Conservation (phyloP, 1,140 invertebrate genomes). For the Ips nitidus region DNA sequence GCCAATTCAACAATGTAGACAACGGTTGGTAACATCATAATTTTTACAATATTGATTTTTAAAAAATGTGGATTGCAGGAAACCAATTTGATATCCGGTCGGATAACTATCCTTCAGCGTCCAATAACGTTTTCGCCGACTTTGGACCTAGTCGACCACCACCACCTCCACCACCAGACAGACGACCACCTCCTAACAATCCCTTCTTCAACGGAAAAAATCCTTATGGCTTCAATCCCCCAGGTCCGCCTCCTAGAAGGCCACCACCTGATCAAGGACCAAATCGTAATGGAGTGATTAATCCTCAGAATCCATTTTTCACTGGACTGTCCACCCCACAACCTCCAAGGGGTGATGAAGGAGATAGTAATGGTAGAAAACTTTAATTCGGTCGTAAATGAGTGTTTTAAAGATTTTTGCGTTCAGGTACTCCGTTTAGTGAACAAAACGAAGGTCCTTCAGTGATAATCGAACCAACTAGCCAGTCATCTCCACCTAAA, state of each 20-base stretch:
- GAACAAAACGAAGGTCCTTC: too few relatives aligned
- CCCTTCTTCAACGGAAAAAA: slow-evolving; percentile 18
- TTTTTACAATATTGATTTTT: neutral
- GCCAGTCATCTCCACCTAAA: too few relatives aligned
- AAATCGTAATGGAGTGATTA: neutral
- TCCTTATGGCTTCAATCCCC: slow-evolving; percentile 5
- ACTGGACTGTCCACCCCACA: slow-evolving; percentile 21
- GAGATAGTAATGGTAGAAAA: neutral
- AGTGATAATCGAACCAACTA: too few relatives aligned
- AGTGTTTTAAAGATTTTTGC: too few relatives aligned
- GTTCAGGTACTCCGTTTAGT: too few relatives aligned
- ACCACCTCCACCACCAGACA: neutral
- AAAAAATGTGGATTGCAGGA: neutral
- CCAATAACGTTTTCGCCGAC: slow-evolving; percentile 3
- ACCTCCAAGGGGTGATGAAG: neutral
- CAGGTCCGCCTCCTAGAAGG: neutral
- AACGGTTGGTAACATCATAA: neutral
- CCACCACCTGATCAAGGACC: neutral
- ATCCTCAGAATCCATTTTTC: slow-evolving; percentile 29
- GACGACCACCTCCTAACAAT: neutral
- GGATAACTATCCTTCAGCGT: neutral
- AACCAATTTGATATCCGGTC: slow-evolving; percentile 6
- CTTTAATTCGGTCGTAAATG: too few relatives aligned
- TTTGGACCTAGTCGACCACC: neutral
- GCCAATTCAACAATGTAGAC: slow-evolving; percentile 18